phyloP scores from a whole-genome alignment of 2,797 vertebrate genomes.

The Microctenopoma stevenorrisi region DNA sequence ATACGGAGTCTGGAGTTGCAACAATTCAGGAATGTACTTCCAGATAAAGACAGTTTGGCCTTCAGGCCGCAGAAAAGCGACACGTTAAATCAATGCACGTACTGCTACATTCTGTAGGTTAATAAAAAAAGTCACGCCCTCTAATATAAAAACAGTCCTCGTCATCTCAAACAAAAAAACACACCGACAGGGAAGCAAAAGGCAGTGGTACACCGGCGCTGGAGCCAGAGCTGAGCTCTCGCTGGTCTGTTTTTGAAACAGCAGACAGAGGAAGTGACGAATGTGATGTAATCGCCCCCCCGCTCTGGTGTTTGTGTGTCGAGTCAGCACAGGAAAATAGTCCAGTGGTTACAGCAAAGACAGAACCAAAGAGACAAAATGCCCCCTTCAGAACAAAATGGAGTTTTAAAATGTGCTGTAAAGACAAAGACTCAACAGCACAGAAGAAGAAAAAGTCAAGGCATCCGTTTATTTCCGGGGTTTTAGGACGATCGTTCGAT shows the following conservation, averaged over 20 bases:
- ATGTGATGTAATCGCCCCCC: constrained; percentile 44
- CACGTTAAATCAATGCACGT: constrained; percentile 53
- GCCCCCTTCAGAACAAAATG: constrained; percentile 28
- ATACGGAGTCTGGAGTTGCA: constrained; percentile 31
- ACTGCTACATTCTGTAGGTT: constrained; percentile 75
- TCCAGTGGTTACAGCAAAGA: constrained; percentile 73
- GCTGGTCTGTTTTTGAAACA: constrained; percentile 39
- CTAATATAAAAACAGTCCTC: constrained; percentile 46
- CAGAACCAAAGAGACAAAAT: constrained; percentile 21
- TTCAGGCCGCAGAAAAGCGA: constrained; percentile 31
- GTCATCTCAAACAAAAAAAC: constrained; percentile 7
- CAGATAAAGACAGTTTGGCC: constrained; percentile 44
- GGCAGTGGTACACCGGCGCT: constrained; percentile 40
- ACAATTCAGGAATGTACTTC: constrained; percentile 57
- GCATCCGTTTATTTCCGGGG: constrained; percentile 53
- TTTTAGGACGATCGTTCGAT: constrained; percentile 58
- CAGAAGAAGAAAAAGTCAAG: constrained; percentile 44
- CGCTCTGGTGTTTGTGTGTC: constrained; percentile 33
- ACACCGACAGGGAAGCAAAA: constrained; percentile 27
- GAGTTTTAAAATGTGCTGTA: constrained; percentile 33
- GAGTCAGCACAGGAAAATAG: constrained; percentile 53
- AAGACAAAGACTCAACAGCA: constrained; percentile 32
- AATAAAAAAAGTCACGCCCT: constrained; percentile 33
- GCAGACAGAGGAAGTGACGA: constrained; percentile 54
- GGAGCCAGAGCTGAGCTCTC: constrained; percentile 32